These are phyloP conservation scores for Luidia sarsii DNA, from an alignment of 53 echinoderm and acorn worm genomes.

Conservation along the genomic window DNA sequence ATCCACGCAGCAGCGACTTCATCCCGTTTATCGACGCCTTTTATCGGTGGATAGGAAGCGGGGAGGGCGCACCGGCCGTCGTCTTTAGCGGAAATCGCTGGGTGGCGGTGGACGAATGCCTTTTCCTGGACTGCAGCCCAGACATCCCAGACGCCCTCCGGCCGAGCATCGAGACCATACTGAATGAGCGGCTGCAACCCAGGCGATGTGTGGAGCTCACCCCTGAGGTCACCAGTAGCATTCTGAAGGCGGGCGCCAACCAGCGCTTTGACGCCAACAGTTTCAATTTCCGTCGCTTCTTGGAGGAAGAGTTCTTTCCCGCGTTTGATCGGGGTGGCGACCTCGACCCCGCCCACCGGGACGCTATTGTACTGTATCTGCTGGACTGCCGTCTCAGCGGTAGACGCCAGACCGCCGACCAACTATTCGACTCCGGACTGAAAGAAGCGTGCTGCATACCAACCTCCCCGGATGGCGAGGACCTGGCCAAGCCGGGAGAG, in stretches of 20 bases:
- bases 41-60: constrained; percentile 19
- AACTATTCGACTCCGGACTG: constrained; percentile 24
- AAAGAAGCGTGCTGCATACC: constrained; percentile 32
- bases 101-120: constrained; percentile 27
- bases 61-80: background rate
- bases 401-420: background rate
- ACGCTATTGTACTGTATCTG: constrained; percentile 27
- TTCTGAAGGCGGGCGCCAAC: constrained; percentile 2
- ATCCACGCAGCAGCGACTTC: constrained; percentile 44
- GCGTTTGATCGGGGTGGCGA: background rate
- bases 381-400: constrained; percentile 27
- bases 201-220: constrained; percentile 24
- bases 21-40: constrained; percentile 43
- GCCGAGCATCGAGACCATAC: background rate
- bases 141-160: background rate
- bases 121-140: constrained; percentile 28
- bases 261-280: constrained; percentile 33
- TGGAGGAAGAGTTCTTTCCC: constrained; percentile 40
- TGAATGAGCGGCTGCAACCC: constrained; percentile 1
- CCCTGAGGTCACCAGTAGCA: constrained; percentile 21
- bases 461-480: constrained; percentile 37
- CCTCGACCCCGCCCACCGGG: background rate
- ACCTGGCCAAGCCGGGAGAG: background rate
- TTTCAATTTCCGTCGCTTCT: constrained; percentile 16
- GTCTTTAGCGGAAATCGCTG: constrained; percentile 27